Evolutionary conservation across 1,140 invertebrate genomes (phyloP).

Genomic region (Scaptomyza graminum): DNA sequence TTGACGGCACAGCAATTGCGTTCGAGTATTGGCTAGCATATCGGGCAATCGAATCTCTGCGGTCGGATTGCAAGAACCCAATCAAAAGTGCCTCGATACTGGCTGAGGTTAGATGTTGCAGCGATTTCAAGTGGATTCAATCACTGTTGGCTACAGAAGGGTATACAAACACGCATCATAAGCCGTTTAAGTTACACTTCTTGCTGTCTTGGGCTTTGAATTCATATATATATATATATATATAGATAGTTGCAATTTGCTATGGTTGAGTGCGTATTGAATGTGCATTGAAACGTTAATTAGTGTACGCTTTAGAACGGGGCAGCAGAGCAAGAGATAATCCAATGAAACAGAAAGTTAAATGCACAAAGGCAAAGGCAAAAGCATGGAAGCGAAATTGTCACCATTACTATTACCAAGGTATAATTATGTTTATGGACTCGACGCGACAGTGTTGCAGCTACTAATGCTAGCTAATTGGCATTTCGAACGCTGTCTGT

Average conservation of each 20-base stretch:
- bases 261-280: slow-evolving; percentile 32
- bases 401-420: slow-evolving; percentile 5
- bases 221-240: slow-evolving; percentile 26
- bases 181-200: background rate
- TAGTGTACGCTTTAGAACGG: slow-evolving; percentile 42
- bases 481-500: background rate
- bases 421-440: slow-evolving; percentile 9
- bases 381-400: background rate
- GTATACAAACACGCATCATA: background rate
- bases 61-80: no score
- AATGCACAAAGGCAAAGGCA: background rate
- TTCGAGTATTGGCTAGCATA: no score
- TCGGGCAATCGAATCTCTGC: no score
- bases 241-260: slow-evolving; percentile 41
- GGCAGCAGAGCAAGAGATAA: background rate
- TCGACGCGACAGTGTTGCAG: background rate
- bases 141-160: background rate
- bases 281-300: slow-evolving; percentile 59
- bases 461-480: background rate
- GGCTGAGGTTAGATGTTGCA: no score
- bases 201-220: slow-evolving; percentile 5
- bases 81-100: no score
- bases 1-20: no score
- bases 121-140: background rate
- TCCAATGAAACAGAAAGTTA: slow-evolving; percentile 12